Evolutionary conservation across 2,797 vertebrate species (phyloP), one percentile per base, ranked within the genome.

Genomic region (Microcaecilia unicolor): DNA sequence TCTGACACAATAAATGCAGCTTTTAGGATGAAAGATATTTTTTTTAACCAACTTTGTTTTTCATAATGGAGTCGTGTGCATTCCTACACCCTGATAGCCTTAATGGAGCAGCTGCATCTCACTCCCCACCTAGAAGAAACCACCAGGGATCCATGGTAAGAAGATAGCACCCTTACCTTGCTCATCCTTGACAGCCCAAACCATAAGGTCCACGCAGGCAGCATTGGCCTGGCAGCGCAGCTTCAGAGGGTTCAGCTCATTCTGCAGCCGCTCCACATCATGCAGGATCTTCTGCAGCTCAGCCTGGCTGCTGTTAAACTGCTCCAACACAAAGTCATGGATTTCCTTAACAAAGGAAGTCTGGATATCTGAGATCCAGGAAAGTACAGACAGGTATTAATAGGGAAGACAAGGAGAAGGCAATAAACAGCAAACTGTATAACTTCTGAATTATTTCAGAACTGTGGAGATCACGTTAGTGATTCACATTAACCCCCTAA

Each of bases 161-260:
- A 25, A n/a, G n/a, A n/a, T n/a, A n/a, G n/a, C n/a, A n/a, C 7
- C 29, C 48, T 52, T 74, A 98, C 95, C 92, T 77, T 99, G 95
- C 48, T 99, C 95, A 10, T 99, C 95, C 1, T 95, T 98, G 11
- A 94, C 90, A 1, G 95, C 95, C 95, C 94, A 98, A 37, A 98
- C 95, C 95, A 99, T 97, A 41, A 99, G 91, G 73, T 99, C 94
- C 57, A 99, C 95, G 1, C 95, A 99, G 52, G 95, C 94, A 0
- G 95, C 93, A 4, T 90, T 99, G 28, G 95, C 94, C 78, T 99
- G 95, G 44, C 93, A 99, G 21, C 94, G 90, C 41, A 97, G 77
- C 15, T 96, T 97, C 22, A 98, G 70, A 0, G 94, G 93, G 40
- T 88, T 95, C 51, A 97, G 82, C 2, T 97, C 91, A 1, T 71